phyloP scores from a whole-genome alignment of 2,888 invertebrate genomes.

The Zaprionus obscuricornis region DNA sequence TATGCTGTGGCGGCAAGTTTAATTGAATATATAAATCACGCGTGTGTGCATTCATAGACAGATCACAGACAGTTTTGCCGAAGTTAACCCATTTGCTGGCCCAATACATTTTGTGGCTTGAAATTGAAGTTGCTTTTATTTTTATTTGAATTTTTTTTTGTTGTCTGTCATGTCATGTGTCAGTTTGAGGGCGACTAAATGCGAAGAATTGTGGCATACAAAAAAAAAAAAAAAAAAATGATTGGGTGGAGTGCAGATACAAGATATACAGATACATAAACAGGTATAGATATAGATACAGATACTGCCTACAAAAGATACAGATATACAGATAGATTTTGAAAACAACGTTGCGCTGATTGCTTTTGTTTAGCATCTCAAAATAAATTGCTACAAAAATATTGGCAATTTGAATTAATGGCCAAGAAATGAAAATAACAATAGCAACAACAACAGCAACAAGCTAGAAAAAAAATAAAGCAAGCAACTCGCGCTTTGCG shows the following conservation, averaged over 20 bases:
- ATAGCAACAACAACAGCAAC: constrained; percentile 4
- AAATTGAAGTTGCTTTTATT: constrained; percentile 1
- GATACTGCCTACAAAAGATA: constrained; percentile 3
- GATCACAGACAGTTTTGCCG: constrained; percentile 56
- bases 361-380: constrained; percentile 47
- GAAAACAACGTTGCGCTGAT: constrained; percentile 13
- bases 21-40: constrained; percentile 76
- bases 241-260: constrained; percentile 53
- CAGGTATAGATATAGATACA: constrained; percentile 5
- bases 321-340: not conserved
- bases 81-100: constrained; percentile 22
- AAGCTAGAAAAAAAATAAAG: constrained; percentile 32
- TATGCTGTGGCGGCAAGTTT: constrained; percentile 49
- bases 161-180: constrained; percentile 75
- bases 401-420: constrained; percentile 75
- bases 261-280: constrained; percentile 31
- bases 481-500: constrained; percentile 16
- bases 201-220: constrained; percentile 51
- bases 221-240: too few species aligned
- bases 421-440: constrained; percentile 10
- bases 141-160: constrained; percentile 33
- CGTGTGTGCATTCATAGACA: constrained; percentile 69
- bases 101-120: constrained; percentile 9
- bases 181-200: constrained; percentile 57
- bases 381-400: constrained; percentile 60